Conservation (phyloP, 2,797 vertebrate species). For the Gambusia yucatana region DNA sequence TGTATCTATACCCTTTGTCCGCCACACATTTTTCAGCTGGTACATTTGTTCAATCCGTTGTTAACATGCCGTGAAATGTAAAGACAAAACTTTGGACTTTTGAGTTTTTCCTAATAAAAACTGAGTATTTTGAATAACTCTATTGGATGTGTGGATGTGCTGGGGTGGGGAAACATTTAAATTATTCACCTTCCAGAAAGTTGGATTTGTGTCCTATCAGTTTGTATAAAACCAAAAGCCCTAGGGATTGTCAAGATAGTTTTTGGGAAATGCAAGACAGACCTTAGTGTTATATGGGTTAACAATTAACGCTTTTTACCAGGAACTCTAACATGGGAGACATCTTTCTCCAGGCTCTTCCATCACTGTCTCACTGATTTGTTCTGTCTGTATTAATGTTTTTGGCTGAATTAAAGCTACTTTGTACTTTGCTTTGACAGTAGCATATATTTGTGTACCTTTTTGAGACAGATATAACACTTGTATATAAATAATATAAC, state of each 20-base stretch:
- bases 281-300: background rate
- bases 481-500: background rate
- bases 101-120: too few species aligned
- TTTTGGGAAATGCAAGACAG: background rate
- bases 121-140: too few species aligned
- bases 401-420: background rate
- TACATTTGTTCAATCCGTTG: too few species aligned
- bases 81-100: too few species aligned
- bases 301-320: background rate
- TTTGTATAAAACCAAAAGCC: background rate
- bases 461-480: background rate
- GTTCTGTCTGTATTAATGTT: background rate
- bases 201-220: background rate
- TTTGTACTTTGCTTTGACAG: background rate
- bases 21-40: too few species aligned
- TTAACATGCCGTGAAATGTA: too few species aligned
- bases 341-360: background rate
- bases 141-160: too few species aligned
- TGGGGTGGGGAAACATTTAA: too few species aligned
- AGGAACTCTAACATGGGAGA: background rate
- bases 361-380: background rate
- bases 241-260: background rate
- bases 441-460: background rate
- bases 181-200: background rate
- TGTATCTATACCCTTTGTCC: too few species aligned